Evolutionary conservation across 2,113 vertebrate species (phyloP).

Genomic region (Neodon shergylaensis): DNA sequence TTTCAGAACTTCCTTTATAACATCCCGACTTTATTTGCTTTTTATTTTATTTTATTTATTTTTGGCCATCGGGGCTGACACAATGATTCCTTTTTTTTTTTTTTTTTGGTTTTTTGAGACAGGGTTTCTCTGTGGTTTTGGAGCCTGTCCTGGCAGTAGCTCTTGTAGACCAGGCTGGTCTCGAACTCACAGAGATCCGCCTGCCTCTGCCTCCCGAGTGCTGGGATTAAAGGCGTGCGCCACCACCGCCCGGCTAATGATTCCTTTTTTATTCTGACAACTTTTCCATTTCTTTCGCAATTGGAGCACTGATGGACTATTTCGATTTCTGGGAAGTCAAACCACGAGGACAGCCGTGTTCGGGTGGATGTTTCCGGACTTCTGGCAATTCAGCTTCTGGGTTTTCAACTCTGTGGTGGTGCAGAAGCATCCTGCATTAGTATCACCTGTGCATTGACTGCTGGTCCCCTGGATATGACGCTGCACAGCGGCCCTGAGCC

Average conservation of each 20-base stretch:
- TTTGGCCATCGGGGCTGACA: not conserved
- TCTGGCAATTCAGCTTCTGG: not conserved
- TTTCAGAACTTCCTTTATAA: not conserved
- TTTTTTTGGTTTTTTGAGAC: no score
- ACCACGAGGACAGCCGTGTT: not conserved
- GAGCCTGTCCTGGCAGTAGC: no score
- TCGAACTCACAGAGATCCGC: no score
- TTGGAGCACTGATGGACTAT: not conserved
- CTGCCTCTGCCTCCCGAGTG: no score
- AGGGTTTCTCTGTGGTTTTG: no score
- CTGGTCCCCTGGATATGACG: not conserved
- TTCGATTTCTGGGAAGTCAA: conserved; percentile 6
- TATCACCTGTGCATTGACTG: not conserved
- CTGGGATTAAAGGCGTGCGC: no score
- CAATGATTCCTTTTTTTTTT: not conserved
- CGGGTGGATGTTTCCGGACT: not conserved
- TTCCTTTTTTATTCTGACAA: not conserved
- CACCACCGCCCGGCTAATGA: no score
- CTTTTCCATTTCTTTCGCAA: not conserved
- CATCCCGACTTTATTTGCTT: not conserved
- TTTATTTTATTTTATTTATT: not conserved
- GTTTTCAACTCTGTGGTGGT: not conserved
- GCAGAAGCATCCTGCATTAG: not conserved
- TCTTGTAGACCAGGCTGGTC: no score
- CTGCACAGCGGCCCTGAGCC: not conserved